Base-by-base conservation (phyloP, 2,888 invertebrate genomes). In the Chrysomela aeneicollis region DNA sequence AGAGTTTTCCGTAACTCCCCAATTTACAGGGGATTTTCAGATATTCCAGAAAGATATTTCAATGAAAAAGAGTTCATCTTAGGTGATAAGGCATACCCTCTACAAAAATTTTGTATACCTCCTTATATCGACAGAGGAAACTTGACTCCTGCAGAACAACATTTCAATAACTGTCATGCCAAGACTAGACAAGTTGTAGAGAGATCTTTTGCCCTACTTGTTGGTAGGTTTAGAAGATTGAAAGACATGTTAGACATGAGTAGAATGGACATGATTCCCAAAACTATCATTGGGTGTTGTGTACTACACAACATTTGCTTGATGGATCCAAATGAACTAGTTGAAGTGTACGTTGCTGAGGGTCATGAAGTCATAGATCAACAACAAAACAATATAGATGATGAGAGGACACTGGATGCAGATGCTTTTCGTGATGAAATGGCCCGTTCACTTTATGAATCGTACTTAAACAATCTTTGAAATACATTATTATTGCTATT, bases 1-100 rank as follows among this genome's bases (percentile, higher is more conserved):
- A 52, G 74, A 52, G 71, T 74, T 51, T 74, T 74, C 32, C 59
- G 68, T 47, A 75, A 74, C 61, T 74, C 74, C 19, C 12, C 15
- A 12, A 58, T 58, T 46, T 42, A 46, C 12, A 46, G 10, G 15
- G 49, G 5, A 8, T 12, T 19, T 49, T 10, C 10, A 19, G 12
- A 35, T 4, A 49, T 15, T 30, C 5, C 15, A 49, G 18, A 46
- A 8, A 21, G 17, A n/a, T 49, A 53, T 46, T 53, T 53, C 15
- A 18, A 42, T 21, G 22, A 37, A 21, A 37, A 42, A n/a, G n/a
- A n/a, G n/a, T n/a, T n/a, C n/a, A n/a, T n/a, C n/a, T n/a, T n/a
- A n/a, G n/a, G n/a, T n/a, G 61, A 61, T 61, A 35, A 53, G 19
- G 61, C 61, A n/a, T 61, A 54, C 46, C 61, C 61, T 1, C 49